Evolutionary conservation across 2,113 vertebrate species (phyloP).

Genomic region (Felis catus): F.catus_Fca126_mat1.0 CM031428.1:66404001-66404500

Average conservation of each 20-base stretch:
- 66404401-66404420: neutral
- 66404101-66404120: neutral
- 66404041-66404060: neutral
- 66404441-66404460: neutral
- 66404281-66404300: neutral
- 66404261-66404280: neutral
- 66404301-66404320: neutral
- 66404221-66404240: neutral
- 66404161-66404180: neutral
- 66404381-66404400: neutral
- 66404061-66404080: neutral
- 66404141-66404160: neutral
- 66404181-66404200: neutral
- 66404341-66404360: neutral
- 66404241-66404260: neutral
- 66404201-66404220: neutral
- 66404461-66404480: neutral
- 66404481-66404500: neutral
- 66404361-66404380: neutral
- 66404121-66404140: neutral
- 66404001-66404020: neutral
- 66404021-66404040: neutral
- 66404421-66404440: neutral
- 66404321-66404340: neutral
- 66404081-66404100: neutral